Base-by-base conservation (phyloP, 1,140 invertebrate species). In the Lineus longissimus region DNA sequence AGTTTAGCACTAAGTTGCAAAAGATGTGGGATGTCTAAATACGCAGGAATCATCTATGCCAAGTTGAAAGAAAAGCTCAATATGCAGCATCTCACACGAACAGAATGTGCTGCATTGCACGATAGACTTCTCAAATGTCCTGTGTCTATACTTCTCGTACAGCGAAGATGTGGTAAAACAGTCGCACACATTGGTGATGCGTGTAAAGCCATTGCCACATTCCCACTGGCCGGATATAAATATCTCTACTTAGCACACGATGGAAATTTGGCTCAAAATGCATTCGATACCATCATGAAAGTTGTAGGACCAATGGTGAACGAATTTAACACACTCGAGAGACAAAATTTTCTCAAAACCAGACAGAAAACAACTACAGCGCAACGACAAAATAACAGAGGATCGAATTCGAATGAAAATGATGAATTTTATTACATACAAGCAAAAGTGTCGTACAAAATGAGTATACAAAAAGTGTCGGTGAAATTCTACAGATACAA, bases 401-500 rank as follows among this genome's bases (percentile, higher is more conserved):
- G 40, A 19, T 7, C n/a, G 4, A 7, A 19, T 51, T 51, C 47
- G 6, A n/a, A 4, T 4, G 47, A 51, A 27, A 51, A 51, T 27
- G 47, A 51, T 51, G 19, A 43, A 13, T 9, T 51, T 51, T 51
- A 51, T 51, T 51, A 51, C n/a, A 51, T 51, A 51, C 47, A 51
- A 51, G 47, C 47, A 4, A 51, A 51, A 27, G 47, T 51, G 6
- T 7, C 6, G n/a, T 51, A 51, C n/a, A 51, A 51, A 51, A 51
- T 51, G 47, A 51, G 47, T n/a, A 51, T 51, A 51, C 47, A 51
- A 51, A 51, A 51, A 27, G 47, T 51, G 47, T 51, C 47, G 47
- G 47, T 51, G 47, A 19, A 51, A 51, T 51, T 51, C 47, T 51
- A 51, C 47, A 51, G 47, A 51, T 51, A 51, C 25, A 51, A 51